A percentile compares a stretch with the other conserved stretches of the same genome.
Evolutionary conservation across 1,140 invertebrate genomes (phyloP).

Genomic region (Galendromus occidentalis): DNA sequence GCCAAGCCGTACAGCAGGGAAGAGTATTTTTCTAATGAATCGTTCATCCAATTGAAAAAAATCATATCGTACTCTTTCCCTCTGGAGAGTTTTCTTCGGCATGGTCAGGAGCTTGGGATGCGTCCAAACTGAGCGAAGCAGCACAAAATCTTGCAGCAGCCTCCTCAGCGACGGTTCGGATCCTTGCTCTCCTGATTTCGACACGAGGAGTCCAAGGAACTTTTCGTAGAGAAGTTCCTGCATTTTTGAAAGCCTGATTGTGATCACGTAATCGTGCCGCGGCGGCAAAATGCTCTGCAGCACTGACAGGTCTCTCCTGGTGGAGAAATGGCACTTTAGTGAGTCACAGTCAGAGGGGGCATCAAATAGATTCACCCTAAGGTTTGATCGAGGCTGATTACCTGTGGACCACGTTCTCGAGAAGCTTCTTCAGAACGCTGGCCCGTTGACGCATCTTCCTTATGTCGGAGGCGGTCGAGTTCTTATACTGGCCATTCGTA

Average conservation of each 20-base stretch:
- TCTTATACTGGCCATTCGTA: constrained; percentile 76
- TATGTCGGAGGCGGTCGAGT: constrained; percentile 72
- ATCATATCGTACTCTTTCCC: not conserved
- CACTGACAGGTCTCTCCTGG: constrained; percentile 71
- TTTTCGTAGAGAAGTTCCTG: constrained; percentile 69
- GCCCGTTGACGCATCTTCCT: constrained; percentile 81
- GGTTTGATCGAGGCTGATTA: not conserved
- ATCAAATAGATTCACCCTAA: no score
- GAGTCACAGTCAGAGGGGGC: no score
- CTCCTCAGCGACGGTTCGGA: not conserved
- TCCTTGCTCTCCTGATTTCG: not conserved
- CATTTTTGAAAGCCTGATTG: constrained; percentile 54
- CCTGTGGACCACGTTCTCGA: constrained; percentile 66
- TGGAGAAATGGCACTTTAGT: no score
- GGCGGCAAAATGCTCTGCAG: constrained; percentile 74
- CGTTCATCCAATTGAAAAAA: no score
- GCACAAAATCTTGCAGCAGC: constrained; percentile 69
- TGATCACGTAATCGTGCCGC: constrained; percentile 86
- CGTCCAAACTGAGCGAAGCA: constrained; percentile 71
- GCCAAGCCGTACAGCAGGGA: no score
- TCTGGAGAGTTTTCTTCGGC: not conserved
- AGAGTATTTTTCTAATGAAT: no score
- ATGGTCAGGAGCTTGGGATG: constrained; percentile 40
- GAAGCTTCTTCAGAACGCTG: constrained; percentile 73
- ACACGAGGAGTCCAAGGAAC: constrained; percentile 30